Evolutionary conservation across 2,113 vertebrate species (phyloP), one percentile per base, ranked within the genome.

Genomic region (Nannobrachium achirus): DNA sequence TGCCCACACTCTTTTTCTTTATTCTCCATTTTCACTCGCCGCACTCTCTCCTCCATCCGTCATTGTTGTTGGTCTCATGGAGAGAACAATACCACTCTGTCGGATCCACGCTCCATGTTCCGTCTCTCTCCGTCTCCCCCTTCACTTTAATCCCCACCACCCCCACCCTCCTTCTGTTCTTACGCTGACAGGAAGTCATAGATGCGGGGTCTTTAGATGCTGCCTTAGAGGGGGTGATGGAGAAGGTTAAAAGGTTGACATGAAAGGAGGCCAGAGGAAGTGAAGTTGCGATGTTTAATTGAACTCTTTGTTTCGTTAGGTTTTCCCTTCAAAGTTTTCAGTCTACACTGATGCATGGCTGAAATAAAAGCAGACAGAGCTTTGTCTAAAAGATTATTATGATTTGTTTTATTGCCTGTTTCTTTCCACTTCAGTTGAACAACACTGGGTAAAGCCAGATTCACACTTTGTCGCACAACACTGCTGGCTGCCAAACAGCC

Each of bases 201-300:
- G 86, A 86, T 10, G 63, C 55, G 55, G 25, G 63, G 60, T 84
- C 77, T 63, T 87, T 64, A 81, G 76, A 86, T 80, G 80, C 68
- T 42, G 45, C 67, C 33, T 6, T 10, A 63, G 56, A 49, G 55
- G 67, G 33, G 62, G 69, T 48, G 71, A 56, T 7, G 51, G 69
- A 52, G 56, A 58, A 68, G 78, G 81, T 76, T 66, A 61, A 5
- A 64, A 74, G 85, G 84, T 86, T 66, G 57, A 78, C 77, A 87
- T 83, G 69, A 90, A 89, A 88, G 69, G 89, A 89, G 87, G 83
- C 51, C 13, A 40, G 25, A 71, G 68, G 59, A 70, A 72, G 39
- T 33, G 48, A 33, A 33, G 38, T 56, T 55, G 59, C 60, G 66
- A 19, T 63, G 56, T 40, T 41, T 46, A 8, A 55, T 20, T 63